Base-by-base conservation (phyloP, 1,140 invertebrate species). In the Drosophila dunni region DNA sequence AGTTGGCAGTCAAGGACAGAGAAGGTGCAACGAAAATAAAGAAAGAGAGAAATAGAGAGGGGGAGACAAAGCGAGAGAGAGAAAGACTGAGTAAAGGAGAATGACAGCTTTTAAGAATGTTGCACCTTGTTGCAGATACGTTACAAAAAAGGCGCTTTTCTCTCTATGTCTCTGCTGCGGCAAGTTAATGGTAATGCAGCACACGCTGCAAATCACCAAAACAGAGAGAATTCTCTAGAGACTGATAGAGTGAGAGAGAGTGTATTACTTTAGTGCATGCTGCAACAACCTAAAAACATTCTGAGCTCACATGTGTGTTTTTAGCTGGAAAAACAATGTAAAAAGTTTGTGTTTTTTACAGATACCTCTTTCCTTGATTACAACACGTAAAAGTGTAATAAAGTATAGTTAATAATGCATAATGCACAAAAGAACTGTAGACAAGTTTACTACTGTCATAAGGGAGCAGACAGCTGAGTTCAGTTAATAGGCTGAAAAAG, bases 171-270 rank as follows among this genome's bases (percentile, higher is more conserved):
- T 69, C 63, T 69, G 75, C 70, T 75, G 62, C 8, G 66, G 62
- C 75, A 60, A 61, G 64, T 68, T 86, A 86, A 88, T 88, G 83
- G 79, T 71, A 78, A 63, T 81, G 82, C 78, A 81, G 68, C 61
- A 53, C 81, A 64, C 74, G 70, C 48, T 56, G 75, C 79, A 86
- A 79, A 86, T 86, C 64, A 44, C 38, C 53, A 44, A 34, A 46
- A 34, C 60, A 42, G 36, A 15, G 34, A 42, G 20, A 20, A 38
- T 9, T 24, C 56, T 20, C 45, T 61, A 24, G 45, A 50, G 65
- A 53, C 36, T 40, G n/a, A 10, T 10, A 10, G 24, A 13, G 56
- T 15, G 29, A 9, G 17, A 33, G n/a, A 10, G n/a, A 42, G 8
- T 10, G 36, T 40, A 8, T 11, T 42, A 36, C 24, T 29, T 29